A percentile compares a stretch with the other conserved stretches of the same genome.
Evolutionary conservation across 37 sponge, comb jelly and placozoan genomes (phyloP).

Genomic region (Hexactinellida sp.): DNA sequence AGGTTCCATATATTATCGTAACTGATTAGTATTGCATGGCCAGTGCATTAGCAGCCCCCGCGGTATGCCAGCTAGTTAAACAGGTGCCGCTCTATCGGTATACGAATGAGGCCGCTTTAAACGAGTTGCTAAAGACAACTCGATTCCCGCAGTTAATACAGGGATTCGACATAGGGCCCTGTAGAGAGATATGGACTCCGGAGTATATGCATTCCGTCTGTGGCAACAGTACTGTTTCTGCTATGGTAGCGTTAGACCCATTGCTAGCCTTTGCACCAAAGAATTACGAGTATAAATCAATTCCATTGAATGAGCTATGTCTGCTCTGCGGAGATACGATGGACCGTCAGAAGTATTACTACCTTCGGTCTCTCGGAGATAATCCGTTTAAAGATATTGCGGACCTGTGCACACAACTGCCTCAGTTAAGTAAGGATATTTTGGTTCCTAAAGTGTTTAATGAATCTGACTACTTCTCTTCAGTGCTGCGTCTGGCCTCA

Average conservation of each 20-base stretch:
- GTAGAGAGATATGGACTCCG: neutral
- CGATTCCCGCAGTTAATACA: neutral
- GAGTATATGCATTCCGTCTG: neutral
- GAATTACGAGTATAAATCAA: neutral
- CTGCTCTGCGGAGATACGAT: neutral
- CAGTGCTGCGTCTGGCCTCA: conserved; percentile 68
- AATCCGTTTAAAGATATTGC: conserved; percentile 69
- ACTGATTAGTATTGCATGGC: too few species aligned
- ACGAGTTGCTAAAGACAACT: neutral
- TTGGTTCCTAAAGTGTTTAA: conserved; percentile 47
- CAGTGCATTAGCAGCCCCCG: neutral
- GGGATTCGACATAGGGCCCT: neutral
- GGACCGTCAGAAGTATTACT: conserved; percentile 63
- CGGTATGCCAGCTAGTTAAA: neutral
- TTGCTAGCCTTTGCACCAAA: neutral
- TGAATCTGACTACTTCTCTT: conserved; percentile 49
- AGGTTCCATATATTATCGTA: too few species aligned
- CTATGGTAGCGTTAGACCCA: neutral
- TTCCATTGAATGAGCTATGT: neutral
- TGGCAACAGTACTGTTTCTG: neutral
- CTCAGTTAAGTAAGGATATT: conserved; percentile 52
- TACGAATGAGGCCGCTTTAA: neutral
- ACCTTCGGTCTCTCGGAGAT: conserved; percentile 53
- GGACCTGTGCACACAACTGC: conserved; percentile 50
- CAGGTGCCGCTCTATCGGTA: neutral